Conservation (phyloP, 1,140 invertebrate species). For the Idris sp. region DNA sequence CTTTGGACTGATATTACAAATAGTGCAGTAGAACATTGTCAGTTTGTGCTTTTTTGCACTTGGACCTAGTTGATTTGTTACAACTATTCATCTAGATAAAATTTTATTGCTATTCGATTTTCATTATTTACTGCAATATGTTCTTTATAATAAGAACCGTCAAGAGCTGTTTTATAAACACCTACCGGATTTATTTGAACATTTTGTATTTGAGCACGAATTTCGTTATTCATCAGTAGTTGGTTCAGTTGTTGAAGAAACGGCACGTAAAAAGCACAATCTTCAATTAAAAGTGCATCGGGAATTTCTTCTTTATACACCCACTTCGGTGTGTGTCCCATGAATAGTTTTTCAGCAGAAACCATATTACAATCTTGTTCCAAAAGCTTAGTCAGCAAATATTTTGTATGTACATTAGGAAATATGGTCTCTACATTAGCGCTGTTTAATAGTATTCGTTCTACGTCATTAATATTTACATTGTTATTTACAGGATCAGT, state of each 20-base stretch:
- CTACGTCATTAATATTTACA: constrained; percentile 11
- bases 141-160: constrained; percentile 23
- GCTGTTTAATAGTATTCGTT: constrained; percentile 10
- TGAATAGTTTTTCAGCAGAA: constrained; percentile 2
- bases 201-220: constrained; percentile 4
- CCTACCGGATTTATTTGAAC: neutral
- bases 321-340: constrained; percentile 14
- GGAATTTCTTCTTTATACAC: constrained; percentile 14
- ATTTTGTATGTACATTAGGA: constrained; percentile 9
- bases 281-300: constrained; percentile 8
- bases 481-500: constrained; percentile 11
- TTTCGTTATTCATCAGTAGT: constrained; percentile 8
- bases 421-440: constrained; percentile 3
- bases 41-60: constrained; percentile 31
- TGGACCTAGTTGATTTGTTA: constrained; percentile 17
- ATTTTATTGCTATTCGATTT: constrained; percentile 14
- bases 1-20: constrained; percentile 19
- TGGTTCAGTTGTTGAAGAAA: constrained; percentile 10
- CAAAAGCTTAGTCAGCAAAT: constrained; percentile 14
- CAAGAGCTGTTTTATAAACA: constrained; percentile 18
- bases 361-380: constrained; percentile 2
- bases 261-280: constrained; percentile 14
- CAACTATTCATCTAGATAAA: constrained; percentile 23
- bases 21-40: constrained; percentile 25
- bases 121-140: constrained; percentile 5